Conservation (phyloP, 2,888 invertebrate species). For the Chrysolina haemoptera region DNA sequence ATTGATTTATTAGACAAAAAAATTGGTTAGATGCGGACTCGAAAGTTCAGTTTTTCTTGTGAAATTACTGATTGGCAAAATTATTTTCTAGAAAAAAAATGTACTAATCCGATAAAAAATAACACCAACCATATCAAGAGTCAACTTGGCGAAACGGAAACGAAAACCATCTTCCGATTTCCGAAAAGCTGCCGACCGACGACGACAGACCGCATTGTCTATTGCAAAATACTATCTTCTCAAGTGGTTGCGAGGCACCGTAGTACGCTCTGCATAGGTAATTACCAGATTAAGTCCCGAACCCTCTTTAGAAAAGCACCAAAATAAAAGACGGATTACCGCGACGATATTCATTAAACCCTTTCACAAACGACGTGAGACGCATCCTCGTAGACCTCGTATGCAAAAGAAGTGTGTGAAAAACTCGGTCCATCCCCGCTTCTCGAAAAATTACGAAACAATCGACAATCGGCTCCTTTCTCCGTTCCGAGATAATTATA, state of each 20-base stretch:
- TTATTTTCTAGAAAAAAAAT: too few relatives aligned
- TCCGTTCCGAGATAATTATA: constrained; percentile 48
- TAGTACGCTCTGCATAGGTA: constrained; percentile 50
- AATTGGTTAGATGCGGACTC: too few relatives aligned
- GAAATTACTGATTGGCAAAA: too few relatives aligned
- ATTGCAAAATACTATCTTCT: constrained; percentile 17
- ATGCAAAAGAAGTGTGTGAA: constrained; percentile 53
- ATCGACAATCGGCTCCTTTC: constrained; percentile 46
- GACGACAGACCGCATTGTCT: constrained; percentile 9
- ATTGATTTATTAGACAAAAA: too few relatives aligned
- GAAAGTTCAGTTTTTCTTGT: too few relatives aligned
- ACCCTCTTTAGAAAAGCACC: constrained; percentile 47
- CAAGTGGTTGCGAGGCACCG: constrained; percentile 3
- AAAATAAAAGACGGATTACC: constrained; percentile 64
- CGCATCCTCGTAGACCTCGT: constrained; percentile 51
- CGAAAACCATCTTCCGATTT: not conserved
- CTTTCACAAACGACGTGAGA: constrained; percentile 45
- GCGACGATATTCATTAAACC: constrained; percentile 63
- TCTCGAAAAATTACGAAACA: constrained; percentile 44
- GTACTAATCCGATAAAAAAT: too few relatives aligned
- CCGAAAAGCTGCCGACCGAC: not conserved
- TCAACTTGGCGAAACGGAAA: not conserved
- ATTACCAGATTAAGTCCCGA: constrained; percentile 53
- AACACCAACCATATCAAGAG: too few relatives aligned
- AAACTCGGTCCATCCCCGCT: constrained; percentile 39